A percentile compares a stretch with the other conserved stretches of the same genome.
Evolutionary conservation across 1,140 invertebrate species (phyloP).

Genomic region (Zaprionus davidi): DNA sequence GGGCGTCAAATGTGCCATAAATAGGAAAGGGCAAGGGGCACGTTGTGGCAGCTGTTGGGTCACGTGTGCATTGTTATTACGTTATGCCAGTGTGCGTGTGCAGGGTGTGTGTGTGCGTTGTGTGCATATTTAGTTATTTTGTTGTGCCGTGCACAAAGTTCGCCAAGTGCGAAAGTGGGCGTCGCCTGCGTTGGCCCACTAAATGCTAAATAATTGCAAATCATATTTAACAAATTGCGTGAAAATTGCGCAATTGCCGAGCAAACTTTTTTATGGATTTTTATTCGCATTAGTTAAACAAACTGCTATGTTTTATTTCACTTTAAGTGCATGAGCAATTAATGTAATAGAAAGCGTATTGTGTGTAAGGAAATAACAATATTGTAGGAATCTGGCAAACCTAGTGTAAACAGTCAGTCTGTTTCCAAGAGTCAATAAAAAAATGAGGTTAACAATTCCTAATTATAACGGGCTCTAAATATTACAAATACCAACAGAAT

Average conservation of each 20-base stretch:
- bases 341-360: too few species aligned
- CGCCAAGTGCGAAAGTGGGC: not conserved
- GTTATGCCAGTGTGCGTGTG: not conserved
- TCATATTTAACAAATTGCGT: conserved; percentile 17
- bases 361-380: too few species aligned
- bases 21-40: conserved; percentile 2
- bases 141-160: conserved; percentile 7
- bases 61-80: conserved; percentile 26
- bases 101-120: not conserved
- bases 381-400: too few species aligned
- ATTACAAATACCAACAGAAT: too few species aligned
- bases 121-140: conserved; percentile 10
- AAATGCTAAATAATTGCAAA: conserved; percentile 18
- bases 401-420: too few species aligned
- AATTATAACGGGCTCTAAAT: too few species aligned
- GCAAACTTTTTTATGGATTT: not conserved
- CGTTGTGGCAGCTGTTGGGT: conserved; percentile 26
- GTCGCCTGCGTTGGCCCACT: not conserved
- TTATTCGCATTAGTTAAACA: not conserved
- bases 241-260: conserved; percentile 22
- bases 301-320: not conserved
- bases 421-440: too few species aligned
- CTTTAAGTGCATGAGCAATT: not conserved
- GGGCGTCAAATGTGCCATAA: conserved; percentile 28
- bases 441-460: too few species aligned